A percentile compares a stretch with the other conserved stretches of the same genome.
Conservation (phyloP, 2,113 vertebrate genomes). For the Melanocharis versteri region DNA sequence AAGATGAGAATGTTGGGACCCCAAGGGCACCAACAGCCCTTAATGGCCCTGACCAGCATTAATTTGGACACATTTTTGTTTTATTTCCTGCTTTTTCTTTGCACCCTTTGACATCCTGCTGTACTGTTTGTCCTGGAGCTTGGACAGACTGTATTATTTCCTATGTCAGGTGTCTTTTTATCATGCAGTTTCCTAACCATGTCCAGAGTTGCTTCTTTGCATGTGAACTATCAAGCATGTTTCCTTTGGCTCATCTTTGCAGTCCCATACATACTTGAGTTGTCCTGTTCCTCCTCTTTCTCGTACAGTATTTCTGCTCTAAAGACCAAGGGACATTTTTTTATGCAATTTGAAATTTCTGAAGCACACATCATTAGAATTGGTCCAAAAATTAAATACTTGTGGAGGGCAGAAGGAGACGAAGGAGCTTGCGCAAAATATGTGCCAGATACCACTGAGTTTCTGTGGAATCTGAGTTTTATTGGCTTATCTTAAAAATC, state of each 20-base stretch:
- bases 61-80: background rate
- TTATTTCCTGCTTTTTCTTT: background rate
- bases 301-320: background rate
- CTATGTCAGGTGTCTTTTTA: background rate
- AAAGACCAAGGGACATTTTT: background rate
- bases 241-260: background rate
- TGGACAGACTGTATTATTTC: constrained; percentile 1
- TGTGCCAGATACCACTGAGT: background rate
- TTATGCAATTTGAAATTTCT: background rate
- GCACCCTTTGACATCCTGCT: background rate
- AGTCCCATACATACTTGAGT: background rate
- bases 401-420: background rate
- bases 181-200: background rate
- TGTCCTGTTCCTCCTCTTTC: background rate
- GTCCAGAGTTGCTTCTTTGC: background rate
- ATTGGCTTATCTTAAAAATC: background rate
- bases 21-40: background rate
- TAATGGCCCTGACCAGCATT: background rate
- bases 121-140: background rate
- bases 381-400: background rate
- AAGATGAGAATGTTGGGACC: background rate
- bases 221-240: background rate
- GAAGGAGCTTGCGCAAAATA: background rate
- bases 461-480: background rate
- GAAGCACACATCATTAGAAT: background rate